A percentile compares a stretch with the other conserved stretches of the same genome.
Evolutionary conservation across 2,113 vertebrate species (phyloP).

Genomic region (Columba janthina): DNA sequence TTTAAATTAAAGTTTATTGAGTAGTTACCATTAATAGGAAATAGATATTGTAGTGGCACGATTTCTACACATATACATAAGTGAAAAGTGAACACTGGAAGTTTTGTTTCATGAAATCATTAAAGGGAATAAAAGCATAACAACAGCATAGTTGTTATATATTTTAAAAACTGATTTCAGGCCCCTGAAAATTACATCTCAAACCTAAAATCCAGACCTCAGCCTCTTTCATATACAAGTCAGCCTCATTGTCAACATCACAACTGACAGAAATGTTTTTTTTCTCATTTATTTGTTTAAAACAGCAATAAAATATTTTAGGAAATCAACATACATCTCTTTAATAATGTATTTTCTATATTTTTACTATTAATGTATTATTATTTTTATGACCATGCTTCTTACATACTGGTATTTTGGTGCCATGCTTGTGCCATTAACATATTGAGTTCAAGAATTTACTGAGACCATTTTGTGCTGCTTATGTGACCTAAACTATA

Average conservation of each 20-base stretch:
- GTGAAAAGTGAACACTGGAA: no score
- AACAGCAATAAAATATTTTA: not conserved
- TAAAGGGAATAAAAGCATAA: not conserved
- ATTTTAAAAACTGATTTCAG: not conserved
- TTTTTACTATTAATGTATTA: not conserved
- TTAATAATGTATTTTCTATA: not conserved
- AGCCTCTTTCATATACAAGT: not conserved
- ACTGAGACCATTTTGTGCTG: not conserved
- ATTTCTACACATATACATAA: no score
- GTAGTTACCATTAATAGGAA: no score
- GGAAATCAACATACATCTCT: not conserved
- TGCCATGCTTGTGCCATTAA: not conserved
- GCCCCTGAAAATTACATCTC: not conserved
- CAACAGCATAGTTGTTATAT: not conserved
- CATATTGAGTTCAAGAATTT: not conserved
- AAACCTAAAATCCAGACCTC: not conserved
- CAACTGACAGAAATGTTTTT: not conserved
- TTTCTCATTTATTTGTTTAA: not conserved
- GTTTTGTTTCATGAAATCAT: no score
- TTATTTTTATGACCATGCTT: not conserved
- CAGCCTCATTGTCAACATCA: not conserved
- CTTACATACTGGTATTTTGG: not conserved
- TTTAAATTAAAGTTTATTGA: no score
- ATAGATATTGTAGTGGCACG: no score
- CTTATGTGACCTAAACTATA: not conserved